These are phyloP conservation scores for Hydrophis major DNA, from an alignment of 2,797 vertebrate genomes.

Conservation along the genomic window DNA sequence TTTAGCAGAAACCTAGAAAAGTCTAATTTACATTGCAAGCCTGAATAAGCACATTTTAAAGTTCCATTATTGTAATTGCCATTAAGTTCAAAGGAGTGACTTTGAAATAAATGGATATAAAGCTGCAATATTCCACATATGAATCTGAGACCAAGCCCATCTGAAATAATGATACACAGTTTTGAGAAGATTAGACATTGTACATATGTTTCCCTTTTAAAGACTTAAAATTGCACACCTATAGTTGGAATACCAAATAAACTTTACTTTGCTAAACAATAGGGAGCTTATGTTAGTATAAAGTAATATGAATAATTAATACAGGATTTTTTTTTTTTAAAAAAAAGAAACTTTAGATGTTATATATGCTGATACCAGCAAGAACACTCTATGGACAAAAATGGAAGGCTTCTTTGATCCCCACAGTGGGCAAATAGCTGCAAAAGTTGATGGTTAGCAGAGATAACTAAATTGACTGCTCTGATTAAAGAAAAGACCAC, in stretches of 20 bases:
- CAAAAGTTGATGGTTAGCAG: neutral
- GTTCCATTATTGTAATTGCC: neutral
- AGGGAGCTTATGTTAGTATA: neutral
- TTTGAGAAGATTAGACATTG: neutral
- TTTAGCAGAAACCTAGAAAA: neutral
- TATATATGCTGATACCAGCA: neutral
- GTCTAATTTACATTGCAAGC: neutral
- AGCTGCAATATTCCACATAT: neutral
- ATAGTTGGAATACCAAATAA: neutral
- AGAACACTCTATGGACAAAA: neutral
- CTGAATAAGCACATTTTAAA: neutral
- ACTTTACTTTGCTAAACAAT: neutral
- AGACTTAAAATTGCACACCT: neutral
- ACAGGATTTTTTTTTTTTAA: neutral
- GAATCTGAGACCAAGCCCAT: neutral
- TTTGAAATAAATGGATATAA: neutral
- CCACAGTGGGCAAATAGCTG: neutral
- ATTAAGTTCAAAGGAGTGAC: neutral
- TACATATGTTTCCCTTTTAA: neutral
- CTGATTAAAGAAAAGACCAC: too few species aligned
- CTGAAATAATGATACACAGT: neutral
- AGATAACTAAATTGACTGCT: too few species aligned
- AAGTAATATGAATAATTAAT: neutral
- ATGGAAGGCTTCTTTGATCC: neutral
- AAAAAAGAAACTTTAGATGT: neutral